These are phyloP conservation scores for Synergus umbraculus DNA, from an alignment of 2,888 invertebrate genomes.

Conservation along the genomic window DNA sequence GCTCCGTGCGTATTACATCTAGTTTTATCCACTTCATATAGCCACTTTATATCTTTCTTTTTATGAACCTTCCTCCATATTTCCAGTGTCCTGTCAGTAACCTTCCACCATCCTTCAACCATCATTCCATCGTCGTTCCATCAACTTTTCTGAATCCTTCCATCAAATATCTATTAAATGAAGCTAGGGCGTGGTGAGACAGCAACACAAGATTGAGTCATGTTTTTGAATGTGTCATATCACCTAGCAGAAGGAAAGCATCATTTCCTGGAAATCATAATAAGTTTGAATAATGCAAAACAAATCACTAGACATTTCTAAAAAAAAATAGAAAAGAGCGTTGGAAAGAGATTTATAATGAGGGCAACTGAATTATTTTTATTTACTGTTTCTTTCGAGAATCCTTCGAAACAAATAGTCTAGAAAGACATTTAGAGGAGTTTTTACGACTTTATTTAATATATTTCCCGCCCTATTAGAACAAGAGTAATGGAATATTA, in stretches of 20 bases:
- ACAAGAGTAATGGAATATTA: background rate
- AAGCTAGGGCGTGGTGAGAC: background rate
- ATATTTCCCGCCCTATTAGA: too few species aligned
- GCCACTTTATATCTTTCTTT: background rate
- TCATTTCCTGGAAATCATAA: too few species aligned
- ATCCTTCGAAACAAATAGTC: too few species aligned
- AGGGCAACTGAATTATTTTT: too few species aligned
- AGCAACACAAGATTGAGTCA: background rate
- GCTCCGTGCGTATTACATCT: background rate
- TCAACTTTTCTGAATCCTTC: slow-evolving; percentile 11
- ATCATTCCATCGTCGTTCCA: slow-evolving; percentile 9
- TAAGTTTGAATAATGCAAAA: too few species aligned
- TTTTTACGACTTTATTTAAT: too few species aligned
- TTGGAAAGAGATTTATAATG: too few species aligned
- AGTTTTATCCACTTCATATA: background rate
- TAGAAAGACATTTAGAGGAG: too few species aligned
- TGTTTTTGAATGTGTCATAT: background rate
- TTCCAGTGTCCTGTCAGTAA: slow-evolving; percentile 29
- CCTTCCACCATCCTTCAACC: background rate
- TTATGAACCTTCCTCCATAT: background rate
- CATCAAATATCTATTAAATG: slow-evolving; percentile 8
- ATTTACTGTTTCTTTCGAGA: too few species aligned
- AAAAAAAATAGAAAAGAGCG: too few species aligned
- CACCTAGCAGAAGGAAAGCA: too few species aligned
- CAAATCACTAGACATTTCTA: too few species aligned